These are phyloP conservation scores for Ceyx erithaca DNA, from an alignment of 2,797 vertebrate genomes.

Conservation along the genomic window DNA sequence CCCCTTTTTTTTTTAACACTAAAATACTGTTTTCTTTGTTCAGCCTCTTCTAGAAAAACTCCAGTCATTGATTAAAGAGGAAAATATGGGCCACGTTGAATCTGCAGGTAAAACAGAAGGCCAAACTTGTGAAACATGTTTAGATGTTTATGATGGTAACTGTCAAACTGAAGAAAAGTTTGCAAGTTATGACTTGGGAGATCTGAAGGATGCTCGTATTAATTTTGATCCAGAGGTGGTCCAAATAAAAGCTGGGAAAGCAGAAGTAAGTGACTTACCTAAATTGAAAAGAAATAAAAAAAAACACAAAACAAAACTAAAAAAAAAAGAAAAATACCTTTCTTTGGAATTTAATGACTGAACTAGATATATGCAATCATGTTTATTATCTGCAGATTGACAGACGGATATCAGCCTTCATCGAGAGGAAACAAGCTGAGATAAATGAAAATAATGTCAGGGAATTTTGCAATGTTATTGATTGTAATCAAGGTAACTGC, in stretches of 20 bases:
- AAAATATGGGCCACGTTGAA: conserved; percentile 56
- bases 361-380: conserved; percentile 55
- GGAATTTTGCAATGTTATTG: conserved; percentile 99
- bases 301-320: not conserved
- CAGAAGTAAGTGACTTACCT: conserved; percentile 87
- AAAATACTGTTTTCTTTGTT: not conserved
- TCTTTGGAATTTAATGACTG: conserved; percentile 54
- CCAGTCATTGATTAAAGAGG: conserved; percentile 79
- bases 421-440: conserved; percentile 99
- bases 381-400: conserved; percentile 89
- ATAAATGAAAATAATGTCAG: conserved; percentile 99
- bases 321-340: not conserved
- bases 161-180: conserved; percentile 67
- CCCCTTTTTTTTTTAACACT: not conserved
- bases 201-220: conserved; percentile 70
- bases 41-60: conserved; percentile 89
- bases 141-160: conserved; percentile 53
- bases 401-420: conserved; percentile 99
- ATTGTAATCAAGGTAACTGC: conserved; percentile 99
- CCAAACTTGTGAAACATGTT: conserved; percentile 61
- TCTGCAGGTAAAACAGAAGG: conserved; percentile 68
- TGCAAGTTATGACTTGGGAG: conserved; percentile 63
- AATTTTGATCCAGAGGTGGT: conserved; percentile 87
- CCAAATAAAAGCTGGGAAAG: conserved; percentile 94
- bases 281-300: not conserved